phyloP scores from a whole-genome alignment of 2,888 invertebrate species.

The Callyntrura sp. region DNA sequence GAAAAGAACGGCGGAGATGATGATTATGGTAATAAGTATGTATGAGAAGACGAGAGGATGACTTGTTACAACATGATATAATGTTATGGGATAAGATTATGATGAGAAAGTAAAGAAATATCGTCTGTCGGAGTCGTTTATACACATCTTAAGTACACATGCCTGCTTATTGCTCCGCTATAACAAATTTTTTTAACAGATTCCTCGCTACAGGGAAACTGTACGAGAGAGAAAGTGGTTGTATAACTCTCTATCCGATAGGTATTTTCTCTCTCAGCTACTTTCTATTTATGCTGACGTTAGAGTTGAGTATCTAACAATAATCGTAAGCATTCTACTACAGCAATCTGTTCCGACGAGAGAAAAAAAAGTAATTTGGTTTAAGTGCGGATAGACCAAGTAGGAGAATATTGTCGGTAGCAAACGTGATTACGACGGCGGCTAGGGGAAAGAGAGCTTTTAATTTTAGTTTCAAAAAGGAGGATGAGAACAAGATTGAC shows the following conservation, averaged over 20 bases:
- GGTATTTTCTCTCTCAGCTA: neutral
- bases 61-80: constrained; percentile 47
- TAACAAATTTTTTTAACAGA: too few species aligned
- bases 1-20: neutral
- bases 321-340: constrained; percentile 49
- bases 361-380: neutral
- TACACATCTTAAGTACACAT: neutral
- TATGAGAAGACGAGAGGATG: constrained; percentile 49
- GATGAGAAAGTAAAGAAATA: constrained; percentile 37
- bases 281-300: neutral
- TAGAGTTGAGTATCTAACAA: constrained; percentile 39
- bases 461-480: neutral
- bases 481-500: neutral
- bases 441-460: too few species aligned
- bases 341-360: constrained; percentile 33
- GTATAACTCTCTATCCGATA: constrained; percentile 11
- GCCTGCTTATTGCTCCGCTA: neutral
- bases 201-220: neutral
- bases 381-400: too few species aligned
- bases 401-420: neutral
- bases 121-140: neutral
- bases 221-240: neutral
- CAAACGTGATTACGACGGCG: neutral
- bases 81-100: constrained; percentile 39
- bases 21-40: constrained; percentile 59